These are phyloP conservation scores for Takifugu ocellatus DNA, from an alignment of 2,797 vertebrate genomes.

Conservation along the genomic window DNA sequence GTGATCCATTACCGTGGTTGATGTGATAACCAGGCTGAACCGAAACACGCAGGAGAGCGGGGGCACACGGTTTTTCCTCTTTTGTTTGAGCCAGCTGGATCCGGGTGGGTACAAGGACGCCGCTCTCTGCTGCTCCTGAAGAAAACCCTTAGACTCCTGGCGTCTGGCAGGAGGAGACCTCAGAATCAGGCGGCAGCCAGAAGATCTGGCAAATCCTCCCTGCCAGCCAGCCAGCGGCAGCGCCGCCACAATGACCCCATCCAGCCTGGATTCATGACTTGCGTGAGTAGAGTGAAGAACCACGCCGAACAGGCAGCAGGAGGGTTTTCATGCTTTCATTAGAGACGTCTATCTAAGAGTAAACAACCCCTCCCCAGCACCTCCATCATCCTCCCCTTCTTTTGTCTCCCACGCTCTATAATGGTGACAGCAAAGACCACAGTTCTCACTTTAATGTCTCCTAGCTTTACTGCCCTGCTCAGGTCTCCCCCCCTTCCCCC, in stretches of 20 bases:
- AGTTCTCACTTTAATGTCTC: slow-evolving; percentile 65
- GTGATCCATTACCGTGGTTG: no score
- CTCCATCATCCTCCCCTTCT: slow-evolving; percentile 33
- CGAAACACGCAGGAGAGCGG: no score
- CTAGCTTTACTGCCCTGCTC: slow-evolving; percentile 59
- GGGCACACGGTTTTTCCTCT: background rate
- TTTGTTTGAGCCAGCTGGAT: slow-evolving; percentile 32
- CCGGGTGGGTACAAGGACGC: slow-evolving; percentile 51
- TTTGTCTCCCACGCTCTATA: slow-evolving; percentile 54
- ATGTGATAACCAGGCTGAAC: no score
- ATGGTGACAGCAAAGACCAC: slow-evolving; percentile 49
- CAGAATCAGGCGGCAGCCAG: slow-evolving; percentile 36
- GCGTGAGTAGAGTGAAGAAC: background rate
- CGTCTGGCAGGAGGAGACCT: background rate
- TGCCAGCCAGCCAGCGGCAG: slow-evolving; percentile 6
- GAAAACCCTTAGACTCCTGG: slow-evolving; percentile 18
- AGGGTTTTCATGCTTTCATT: slow-evolving; percentile 38
- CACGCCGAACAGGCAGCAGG: background rate
- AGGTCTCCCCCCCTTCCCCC: slow-evolving; percentile 30
- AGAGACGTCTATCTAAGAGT: slow-evolving; percentile 5
- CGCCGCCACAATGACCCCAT: slow-evolving; percentile 27
- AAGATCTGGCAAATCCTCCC: slow-evolving; percentile 47
- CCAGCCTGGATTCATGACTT: slow-evolving; percentile 44
- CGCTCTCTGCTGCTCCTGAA: slow-evolving; percentile 20
- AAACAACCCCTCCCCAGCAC: background rate